phyloP scores from a whole-genome alignment of 2,113 vertebrate species.

The Nothobranchius furzeri region DNA sequence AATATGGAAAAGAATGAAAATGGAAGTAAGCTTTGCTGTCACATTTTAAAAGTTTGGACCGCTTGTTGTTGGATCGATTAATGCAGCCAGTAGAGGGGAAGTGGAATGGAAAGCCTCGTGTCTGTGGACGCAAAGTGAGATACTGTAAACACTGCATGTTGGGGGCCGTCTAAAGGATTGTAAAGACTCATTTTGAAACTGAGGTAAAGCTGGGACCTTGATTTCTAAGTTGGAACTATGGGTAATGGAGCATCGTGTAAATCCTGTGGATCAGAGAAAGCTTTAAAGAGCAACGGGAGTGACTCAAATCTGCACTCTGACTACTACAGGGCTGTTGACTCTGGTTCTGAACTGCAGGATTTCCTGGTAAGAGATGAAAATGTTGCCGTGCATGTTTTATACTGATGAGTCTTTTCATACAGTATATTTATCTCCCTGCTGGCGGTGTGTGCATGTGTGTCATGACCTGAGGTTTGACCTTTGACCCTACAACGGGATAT shows the following conservation, averaged over 20 bases:
- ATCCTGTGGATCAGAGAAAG: conserved; percentile 80
- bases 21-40: conserved; percentile 3
- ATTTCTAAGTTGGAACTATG: conserved; percentile 63
- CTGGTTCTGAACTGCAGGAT: conserved; percentile 41
- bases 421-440: neutral
- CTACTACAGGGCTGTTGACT: conserved; percentile 74
- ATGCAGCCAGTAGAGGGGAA: conserved; percentile 6
- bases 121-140: conserved; percentile 12
- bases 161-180: conserved; percentile 2
- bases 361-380: conserved; percentile 63
- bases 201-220: neutral
- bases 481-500: conserved; percentile 26
- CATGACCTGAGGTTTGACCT: conserved; percentile 21
- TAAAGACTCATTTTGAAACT: neutral
- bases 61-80: conserved; percentile 9
- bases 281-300: conserved; percentile 62
- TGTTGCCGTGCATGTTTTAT: neutral
- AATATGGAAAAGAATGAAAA: conserved; percentile 5
- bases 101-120: conserved; percentile 16
- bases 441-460: neutral
- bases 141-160: conserved; percentile 8
- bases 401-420: neutral
- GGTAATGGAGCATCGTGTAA: conserved; percentile 88
- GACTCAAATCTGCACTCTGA: conserved; percentile 78
- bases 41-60: conserved; percentile 1